Base-by-base conservation (phyloP, 2,113 vertebrate species). In the Chaetodon trifascialis region DNA sequence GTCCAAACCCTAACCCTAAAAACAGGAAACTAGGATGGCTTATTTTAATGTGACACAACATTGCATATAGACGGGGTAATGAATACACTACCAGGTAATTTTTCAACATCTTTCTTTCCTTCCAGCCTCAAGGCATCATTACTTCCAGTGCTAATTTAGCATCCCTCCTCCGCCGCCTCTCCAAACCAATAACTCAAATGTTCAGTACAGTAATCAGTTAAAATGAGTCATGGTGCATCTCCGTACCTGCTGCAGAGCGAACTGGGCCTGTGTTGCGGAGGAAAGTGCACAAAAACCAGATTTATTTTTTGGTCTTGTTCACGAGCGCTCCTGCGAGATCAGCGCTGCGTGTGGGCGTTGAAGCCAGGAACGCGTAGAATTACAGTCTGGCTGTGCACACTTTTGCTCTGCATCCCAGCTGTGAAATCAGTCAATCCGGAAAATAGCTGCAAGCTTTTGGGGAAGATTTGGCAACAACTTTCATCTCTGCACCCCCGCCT, bases 381-480 rank as follows among this genome's bases (percentile, higher is more conserved):
- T 85, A 69, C 83, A 71, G 85, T 67, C 82, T 51, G 67, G 67
- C 72, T 74, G 73, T 58, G 85, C 66, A 71, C 75, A 71, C 80
- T 74, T 80, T 62, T 54, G 79, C 84, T 85, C 84, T 73, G 79
- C 86, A 83, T 81, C 58, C 63, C 86, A 73, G 76, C 58, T 76
- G 82, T 85, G 46, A 89, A 91, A 86, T 84, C 80, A 78, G 70
- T 84, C 81, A 83, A 73, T 85, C 80, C 66, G 38, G 64, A 82
- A 88, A 91, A 89, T 80, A 79, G 67, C 83, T 86, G 73, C 63
- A 69, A 82, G 73, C 80, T 73, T 89, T 74, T 67, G 23, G 58
- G 62, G 76, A 76, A 70, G 72, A 49, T 73, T 84, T 87, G 84
- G 86, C 69, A 78, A 42, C 52, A 59, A 58, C 78, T 79, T 75